These are phyloP conservation scores for Campylomormyrus numenius DNA, from an alignment of 2,113 vertebrate genomes.

Conservation along the genomic window DNA sequence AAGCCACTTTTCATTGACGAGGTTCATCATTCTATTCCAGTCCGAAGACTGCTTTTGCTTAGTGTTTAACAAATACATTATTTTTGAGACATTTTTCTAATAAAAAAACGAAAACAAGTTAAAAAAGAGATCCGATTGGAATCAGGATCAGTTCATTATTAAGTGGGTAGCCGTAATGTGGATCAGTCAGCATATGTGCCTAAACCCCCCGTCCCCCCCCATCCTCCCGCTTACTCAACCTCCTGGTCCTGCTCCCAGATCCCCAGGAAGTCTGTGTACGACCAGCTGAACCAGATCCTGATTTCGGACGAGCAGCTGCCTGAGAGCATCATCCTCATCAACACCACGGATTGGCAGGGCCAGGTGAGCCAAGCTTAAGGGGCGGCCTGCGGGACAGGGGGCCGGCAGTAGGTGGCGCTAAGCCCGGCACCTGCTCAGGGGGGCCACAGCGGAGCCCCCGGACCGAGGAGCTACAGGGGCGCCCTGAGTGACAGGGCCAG, in stretches of 20 bases:
- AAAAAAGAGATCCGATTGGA: not conserved
- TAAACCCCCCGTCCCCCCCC: not conserved
- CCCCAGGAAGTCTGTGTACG: constrained; percentile 50
- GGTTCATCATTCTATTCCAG: not conserved
- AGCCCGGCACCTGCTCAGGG: not conserved
- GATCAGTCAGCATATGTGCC: not conserved
- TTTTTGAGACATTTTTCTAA: not conserved
- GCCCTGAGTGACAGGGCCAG: not conserved
- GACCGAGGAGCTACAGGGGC: not conserved
- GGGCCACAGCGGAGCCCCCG: not conserved
- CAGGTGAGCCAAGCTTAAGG: constrained; percentile 24
- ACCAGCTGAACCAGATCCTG: constrained; percentile 52
- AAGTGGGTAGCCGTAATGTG: not conserved
- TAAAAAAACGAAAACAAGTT: not conserved
- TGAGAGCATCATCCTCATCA: constrained; percentile 49
- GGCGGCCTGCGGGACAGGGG: not conserved
- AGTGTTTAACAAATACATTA: not conserved
- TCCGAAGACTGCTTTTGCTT: not conserved
- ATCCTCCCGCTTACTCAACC: not conserved
- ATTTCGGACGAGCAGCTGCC: constrained; percentile 51
- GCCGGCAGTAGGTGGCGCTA: no score
- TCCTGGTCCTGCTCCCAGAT: constrained; percentile 26
- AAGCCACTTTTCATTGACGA: not conserved
- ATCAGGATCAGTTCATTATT: not conserved
- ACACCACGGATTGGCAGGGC: constrained; percentile 52